Base-by-base conservation (phyloP, 2,113 vertebrate genomes). In the Gallinago jamesoni region DNA sequence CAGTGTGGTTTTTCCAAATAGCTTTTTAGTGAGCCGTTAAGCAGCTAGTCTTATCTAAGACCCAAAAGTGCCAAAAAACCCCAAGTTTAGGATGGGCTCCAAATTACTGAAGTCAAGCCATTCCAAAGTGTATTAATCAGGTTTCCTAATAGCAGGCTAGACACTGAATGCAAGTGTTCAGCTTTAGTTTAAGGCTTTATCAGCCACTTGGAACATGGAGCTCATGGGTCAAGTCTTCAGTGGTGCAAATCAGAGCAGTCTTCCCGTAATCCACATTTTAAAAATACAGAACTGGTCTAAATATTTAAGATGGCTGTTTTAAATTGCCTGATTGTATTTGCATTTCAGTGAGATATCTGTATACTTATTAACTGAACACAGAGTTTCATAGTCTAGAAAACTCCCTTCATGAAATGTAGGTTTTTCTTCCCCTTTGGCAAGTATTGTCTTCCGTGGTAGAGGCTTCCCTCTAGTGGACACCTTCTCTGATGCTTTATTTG, bases 381-480 rank as follows among this genome's bases (percentile, higher is more conserved):
- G 45, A 35, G 60, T 35, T 66, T 63, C 39, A 35, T 48, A 53
- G n/a, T 47, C 35, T 55, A 43, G 64, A 75, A 78, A 81, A 24
- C 25, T 43, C 70, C 10, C 60, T 69, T 50, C 30, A 57, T 10
- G 53, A 67, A 76, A 78, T 8, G 23, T 10, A 30, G 27, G 16
- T 1, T 74, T 68, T 50, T 56, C 33, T 74, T 53, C 14, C 48
- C 21, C 37, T 59, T 52, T 69, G 28, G 52, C 45, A 66, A 53
- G 31, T 31, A 22, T 3, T 27, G 15, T 73, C 81, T 90, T 77
- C 43, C 68, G 27, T 22, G 95, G 90, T 89, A 55, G 80, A 96
- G 87, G 62, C 77, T 93, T 39, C 87, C 94, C 94, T 96, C 96
- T 95, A 91, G 94, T 73, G 96, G 94, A 84, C 55, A n/a, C 55